Base-by-base conservation (phyloP, 2,797 vertebrate genomes). In the Microcaecilia unicolor region DNA sequence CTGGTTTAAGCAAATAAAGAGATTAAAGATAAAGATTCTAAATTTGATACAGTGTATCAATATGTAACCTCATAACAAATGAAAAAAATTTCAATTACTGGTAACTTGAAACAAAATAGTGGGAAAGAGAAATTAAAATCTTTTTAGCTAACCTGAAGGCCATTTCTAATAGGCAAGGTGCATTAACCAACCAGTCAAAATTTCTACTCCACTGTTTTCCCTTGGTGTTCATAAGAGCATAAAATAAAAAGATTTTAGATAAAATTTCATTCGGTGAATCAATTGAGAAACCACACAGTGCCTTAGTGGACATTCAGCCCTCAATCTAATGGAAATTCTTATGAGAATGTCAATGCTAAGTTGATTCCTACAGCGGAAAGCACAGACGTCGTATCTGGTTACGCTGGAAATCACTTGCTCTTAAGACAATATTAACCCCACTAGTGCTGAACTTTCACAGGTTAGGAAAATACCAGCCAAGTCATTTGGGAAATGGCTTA, bases 241-340 rank as follows among this genome's bases (percentile, higher is more conserved):
- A 70, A 86, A 84, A 83, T 83, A 81, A 84, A 86, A 86, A 79
- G 82, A 83, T 84, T 86, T 83, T 70, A 83, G 82, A 74, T 85
- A 84, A 81, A 78, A 83, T 84, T 84, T 83, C 80, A 62, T 80
- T 77, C 70, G 39, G 63, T 41, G 67, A 78, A 79, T 83, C 79
- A 80, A 80, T 77, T 74, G 71, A 49, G 58, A 72, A 74, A 67
- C 75, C 80, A 58, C 69, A 61, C 49, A 45, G 51, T 68, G 68
- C 62, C 63, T 76, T 70, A 31, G 30, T 6, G 67, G 72, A 63
- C 70, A 72, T 74, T 63, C 66, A 62, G 62, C 41, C 55, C 69
- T 78, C 48, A 33, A 60, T 66, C 65, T 84, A 81, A 84, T 80
- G 81, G 79, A 83, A 76, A 68, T 60, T 70, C 70, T 60, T 76